Evolutionary conservation across 2,888 invertebrate genomes (phyloP), one percentile per base, ranked within the genome.

Genomic region (Tryphoninae sp.): DNA sequence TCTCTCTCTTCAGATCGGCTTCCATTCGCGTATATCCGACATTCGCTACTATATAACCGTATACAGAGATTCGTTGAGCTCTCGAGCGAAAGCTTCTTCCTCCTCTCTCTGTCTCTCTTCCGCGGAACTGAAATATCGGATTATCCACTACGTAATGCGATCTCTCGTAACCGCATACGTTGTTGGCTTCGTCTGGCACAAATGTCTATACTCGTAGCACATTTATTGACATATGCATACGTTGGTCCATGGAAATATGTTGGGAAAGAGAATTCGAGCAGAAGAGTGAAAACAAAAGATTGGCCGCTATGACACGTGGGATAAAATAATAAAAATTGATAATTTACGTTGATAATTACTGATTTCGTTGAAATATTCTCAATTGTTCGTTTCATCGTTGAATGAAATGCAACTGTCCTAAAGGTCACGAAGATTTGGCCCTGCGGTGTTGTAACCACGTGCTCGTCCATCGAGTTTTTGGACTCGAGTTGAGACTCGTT

Each of bases 91-190:
- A 64, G 64, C 55, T 40, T 42, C 49, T 49, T 49, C 49, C 74
- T 40, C n/a, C 75, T 42, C 55, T 13, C 53, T 51, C 26, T 19
- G 8, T 61, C 33, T 13, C 51, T 40, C 55, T 75, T n/a, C 16
- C 53, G 45, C 22, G 19, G 16, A 45, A 58, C 77, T 79, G 83
- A 73, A 83, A 84, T 77, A 80, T 78, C 68, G 83, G 83, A 85
- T 84, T 86, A 85, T 85, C 79, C 78, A 71, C 75, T 74, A 76
- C 59, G 81, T 84, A 86, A 86, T 84, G 84, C 81, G 81, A 85
- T 80, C 74, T 71, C 72, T 33, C 80, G 78, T 8, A 82, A 85
- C 80, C 80, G 69, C 74, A 40, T 64, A 55, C 71, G 67, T 67
- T 69, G 72, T 53, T 42, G 4, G 40, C 23, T 49, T 11, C 9